Base-by-base conservation (phyloP, 2,797 vertebrate species). In the Capromys pilorides region DNA sequence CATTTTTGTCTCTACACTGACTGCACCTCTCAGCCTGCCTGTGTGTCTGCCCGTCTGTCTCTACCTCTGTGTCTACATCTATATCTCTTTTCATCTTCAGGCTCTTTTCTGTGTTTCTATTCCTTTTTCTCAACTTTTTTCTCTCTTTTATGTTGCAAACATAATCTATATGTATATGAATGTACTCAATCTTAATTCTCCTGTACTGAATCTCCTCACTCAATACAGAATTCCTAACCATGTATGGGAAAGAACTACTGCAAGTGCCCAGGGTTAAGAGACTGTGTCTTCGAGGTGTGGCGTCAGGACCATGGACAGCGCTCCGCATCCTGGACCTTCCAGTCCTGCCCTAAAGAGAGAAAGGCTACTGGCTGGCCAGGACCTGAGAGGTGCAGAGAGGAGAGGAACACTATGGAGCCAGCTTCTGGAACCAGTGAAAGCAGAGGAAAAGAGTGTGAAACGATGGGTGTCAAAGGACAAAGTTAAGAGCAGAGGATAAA, bases 281-380 rank as follows among this genome's bases (percentile, higher is more conserved):
- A 41, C 64, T n/a, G 8, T 1, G 26, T 13, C 24, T 24, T 2
- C 3, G 0, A 3, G 1, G 36, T 5, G 7, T 3, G 33, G 5
- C 0, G 80, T 97, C 95, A 95, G 96, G 0, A 97, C 95, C 95
- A 71, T 2, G 96, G 96, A 95, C 93, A 97, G 96, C 79, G 67
- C 16, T 8, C 5, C 0, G 0, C 0, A 0, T 1, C 0, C 9
- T 1, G 8, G 8, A 0, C 1, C 71, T 5, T 0, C 14, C 11
- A 5, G 51, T 80, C 51, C 18, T 2, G 39, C 21, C 41, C 22
- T n/a, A 24, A 69, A 66, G 19, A 28, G 59, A 21, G 3, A 9
- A 21, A 7, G 21, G n/a, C 54, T 33, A 39, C 13, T 28, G 6
- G 1, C 1, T n/a, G 21, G 36, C 66, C 19, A 16, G 26, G 61